Percentiles rank a stretch among this genome's conserved stretches.
Conservation (phyloP, 2,113 vertebrate species). For the Melanostigma gelatinosum region DNA sequence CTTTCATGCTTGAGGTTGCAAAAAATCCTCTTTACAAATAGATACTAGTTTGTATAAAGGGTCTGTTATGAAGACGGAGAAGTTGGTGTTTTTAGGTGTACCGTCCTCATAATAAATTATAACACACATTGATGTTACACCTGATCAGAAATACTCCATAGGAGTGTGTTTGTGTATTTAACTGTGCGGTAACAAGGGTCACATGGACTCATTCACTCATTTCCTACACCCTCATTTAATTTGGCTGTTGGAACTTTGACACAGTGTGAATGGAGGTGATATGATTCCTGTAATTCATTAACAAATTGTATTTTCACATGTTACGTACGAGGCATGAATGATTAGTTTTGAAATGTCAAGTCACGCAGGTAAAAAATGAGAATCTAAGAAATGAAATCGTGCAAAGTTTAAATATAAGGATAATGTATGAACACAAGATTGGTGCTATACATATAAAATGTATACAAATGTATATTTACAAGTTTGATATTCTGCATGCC, state of each 20-base stretch:
- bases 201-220: not conserved
- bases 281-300: too few species aligned
- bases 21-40: not conserved
- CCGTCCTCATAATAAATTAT: not conserved
- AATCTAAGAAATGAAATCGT: too few species aligned
- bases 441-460: too few species aligned
- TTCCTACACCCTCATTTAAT: not conserved
- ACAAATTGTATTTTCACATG: too few species aligned
- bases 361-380: too few species aligned
- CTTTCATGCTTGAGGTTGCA: not conserved
- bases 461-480: too few species aligned
- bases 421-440: too few species aligned
- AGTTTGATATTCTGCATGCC: too few species aligned
- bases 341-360: too few species aligned
- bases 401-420: too few species aligned
- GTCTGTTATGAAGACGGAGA: not conserved
- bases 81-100: not conserved
- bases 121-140: not conserved
- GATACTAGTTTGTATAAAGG: not conserved
- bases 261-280: not conserved
- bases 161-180: not conserved
- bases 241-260: constrained; percentile 22
- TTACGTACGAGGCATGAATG: too few species aligned
- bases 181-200: not conserved
- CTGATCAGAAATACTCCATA: not conserved